These are phyloP conservation scores for Sporophila hypoxantha DNA, from an alignment of 2,113 vertebrate genomes.

Conservation along the genomic window DNA sequence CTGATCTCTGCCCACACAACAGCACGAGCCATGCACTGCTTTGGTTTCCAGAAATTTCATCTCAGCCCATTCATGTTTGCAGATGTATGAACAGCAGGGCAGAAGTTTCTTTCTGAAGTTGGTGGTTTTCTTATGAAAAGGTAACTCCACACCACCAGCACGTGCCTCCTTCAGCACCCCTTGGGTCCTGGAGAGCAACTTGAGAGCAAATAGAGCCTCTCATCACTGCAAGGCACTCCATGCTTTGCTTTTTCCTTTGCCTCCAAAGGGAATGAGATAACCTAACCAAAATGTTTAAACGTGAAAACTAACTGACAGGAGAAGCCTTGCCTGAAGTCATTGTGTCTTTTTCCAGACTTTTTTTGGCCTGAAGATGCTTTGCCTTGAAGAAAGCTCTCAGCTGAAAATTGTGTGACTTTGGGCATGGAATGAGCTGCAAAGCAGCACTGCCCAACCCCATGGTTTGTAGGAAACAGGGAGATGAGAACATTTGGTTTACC, in stretches of 20 bases:
- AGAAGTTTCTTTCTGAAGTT: neutral
- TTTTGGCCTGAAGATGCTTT: neutral
- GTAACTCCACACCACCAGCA: neutral
- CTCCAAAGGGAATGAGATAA: neutral
- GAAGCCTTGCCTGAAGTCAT: neutral
- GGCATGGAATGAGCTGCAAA: neutral
- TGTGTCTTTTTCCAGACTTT: neutral
- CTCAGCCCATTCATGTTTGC: neutral
- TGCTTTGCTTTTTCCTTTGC: neutral
- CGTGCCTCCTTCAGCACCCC: neutral
- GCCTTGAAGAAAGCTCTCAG: constrained; percentile 38
- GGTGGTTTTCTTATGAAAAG: neutral
- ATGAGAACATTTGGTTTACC: constrained; percentile 10
- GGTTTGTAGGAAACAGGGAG: neutral
- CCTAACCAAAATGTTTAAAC: neutral
- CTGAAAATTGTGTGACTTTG: neutral
- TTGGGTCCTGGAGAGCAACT: neutral
- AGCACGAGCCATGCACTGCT: neutral
- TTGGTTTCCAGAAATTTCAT: neutral
- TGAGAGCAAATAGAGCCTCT: neutral
- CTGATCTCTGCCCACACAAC: neutral
- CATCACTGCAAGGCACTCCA: neutral
- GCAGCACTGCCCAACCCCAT: neutral
- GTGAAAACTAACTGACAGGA: neutral
- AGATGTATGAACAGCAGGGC: neutral